Evolutionary conservation across 2,888 invertebrate genomes (phyloP).

Genomic region (Molorchus minor): DNA sequence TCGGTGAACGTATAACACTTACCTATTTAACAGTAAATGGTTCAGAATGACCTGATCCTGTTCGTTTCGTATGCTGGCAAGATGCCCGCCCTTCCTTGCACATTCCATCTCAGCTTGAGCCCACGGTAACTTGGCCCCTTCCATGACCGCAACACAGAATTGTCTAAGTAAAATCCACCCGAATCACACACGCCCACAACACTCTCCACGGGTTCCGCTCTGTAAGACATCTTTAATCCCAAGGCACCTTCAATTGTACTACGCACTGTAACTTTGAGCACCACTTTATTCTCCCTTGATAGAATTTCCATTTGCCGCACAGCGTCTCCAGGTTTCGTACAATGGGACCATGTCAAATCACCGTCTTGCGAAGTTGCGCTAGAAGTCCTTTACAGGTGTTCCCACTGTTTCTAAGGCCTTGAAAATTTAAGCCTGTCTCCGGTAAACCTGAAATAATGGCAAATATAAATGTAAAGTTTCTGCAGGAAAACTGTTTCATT

Average conservation of each 20-base stretch:
- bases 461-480: not conserved
- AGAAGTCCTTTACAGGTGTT: slow-evolving; percentile 67
- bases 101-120: slow-evolving; percentile 75
- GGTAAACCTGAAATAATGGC: slow-evolving; percentile 34
- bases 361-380: too few relatives aligned
- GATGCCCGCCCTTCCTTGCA: slow-evolving; percentile 71
- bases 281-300: slow-evolving; percentile 68
- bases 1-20: slow-evolving; percentile 52
- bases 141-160: slow-evolving; percentile 72
- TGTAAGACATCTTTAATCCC: slow-evolving; percentile 69
- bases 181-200: slow-evolving; percentile 74
- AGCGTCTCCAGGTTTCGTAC: slow-evolving; percentile 68
- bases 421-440: slow-evolving; percentile 43
- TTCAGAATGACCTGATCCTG: slow-evolving; percentile 72
- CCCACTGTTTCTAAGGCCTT: slow-evolving; percentile 52
- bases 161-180: slow-evolving; percentile 76
- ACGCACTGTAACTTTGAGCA: slow-evolving; percentile 60
- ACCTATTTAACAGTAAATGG: slow-evolving; percentile 73
- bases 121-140: slow-evolving; percentile 70
- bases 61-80: slow-evolving; percentile 73
- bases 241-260: slow-evolving; percentile 42
- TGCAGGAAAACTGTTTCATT: too few relatives aligned
- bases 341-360: slow-evolving; percentile 68
- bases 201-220: slow-evolving; percentile 70
- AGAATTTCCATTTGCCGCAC: slow-evolving; percentile 69